Evolutionary conservation across 2,797 vertebrate genomes (phyloP).

Genomic region (Halcyon smyrnensis): DNA sequence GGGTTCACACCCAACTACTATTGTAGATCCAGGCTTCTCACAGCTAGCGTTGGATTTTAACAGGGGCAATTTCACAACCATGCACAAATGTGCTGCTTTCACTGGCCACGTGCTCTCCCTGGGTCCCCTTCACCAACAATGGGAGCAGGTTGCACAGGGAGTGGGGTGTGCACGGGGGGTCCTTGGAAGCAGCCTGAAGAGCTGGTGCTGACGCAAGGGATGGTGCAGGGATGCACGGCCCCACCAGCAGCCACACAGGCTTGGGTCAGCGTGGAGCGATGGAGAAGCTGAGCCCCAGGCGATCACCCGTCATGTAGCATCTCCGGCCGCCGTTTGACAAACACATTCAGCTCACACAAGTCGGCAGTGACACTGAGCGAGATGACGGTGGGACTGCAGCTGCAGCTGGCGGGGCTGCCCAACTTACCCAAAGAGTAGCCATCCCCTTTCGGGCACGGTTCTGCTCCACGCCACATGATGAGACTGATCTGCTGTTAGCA

Average conservation of each 20-base stretch:
- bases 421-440: fast-evolving
- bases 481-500: background rate
- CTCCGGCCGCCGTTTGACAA: background rate
- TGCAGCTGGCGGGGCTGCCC: background rate
- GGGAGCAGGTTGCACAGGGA: background rate
- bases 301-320: fast-evolving
- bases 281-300: background rate
- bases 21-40: background rate
- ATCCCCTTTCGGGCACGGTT: background rate
- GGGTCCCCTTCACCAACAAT: too few relatives aligned
- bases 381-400: background rate
- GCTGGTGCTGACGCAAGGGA: fast-evolving
- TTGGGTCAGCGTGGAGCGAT: background rate
- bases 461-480: fast-evolving
- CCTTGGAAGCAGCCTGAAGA: fast-evolving
- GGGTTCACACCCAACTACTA: background rate
- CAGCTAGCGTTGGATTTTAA: fast-evolving
- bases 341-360: background rate
- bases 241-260: background rate
- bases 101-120: fast-evolving
- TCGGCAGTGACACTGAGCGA: background rate
- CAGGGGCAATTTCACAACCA: background rate
- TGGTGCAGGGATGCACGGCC: background rate
- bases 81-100: background rate
- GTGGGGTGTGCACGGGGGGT: fast-evolving